Evolutionary conservation across 2,797 vertebrate species (phyloP).

Genomic region (Lophotriccus pileatus): DNA sequence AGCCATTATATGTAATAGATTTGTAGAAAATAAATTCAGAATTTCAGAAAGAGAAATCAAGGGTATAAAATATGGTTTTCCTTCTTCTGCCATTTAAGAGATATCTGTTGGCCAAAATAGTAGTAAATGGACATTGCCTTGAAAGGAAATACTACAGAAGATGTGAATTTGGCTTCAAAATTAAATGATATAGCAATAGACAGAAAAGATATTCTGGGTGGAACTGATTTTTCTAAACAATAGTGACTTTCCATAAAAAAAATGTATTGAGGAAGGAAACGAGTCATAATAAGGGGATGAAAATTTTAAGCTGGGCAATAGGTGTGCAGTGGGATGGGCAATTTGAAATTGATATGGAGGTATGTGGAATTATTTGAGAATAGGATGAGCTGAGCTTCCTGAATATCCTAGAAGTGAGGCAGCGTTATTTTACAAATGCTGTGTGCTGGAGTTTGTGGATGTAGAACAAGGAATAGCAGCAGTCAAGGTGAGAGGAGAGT

Average conservation of each 20-base stretch:
- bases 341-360: neutral
- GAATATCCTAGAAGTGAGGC: neutral
- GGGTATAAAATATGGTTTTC: neutral
- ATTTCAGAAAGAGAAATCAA: neutral
- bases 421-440: neutral
- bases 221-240: slow-evolving; percentile 7
- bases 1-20: neutral
- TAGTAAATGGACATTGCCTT: neutral
- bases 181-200: neutral
- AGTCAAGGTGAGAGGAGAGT: slow-evolving; percentile 30
- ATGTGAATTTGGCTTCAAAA: neutral
- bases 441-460: neutral
- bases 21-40: slow-evolving; percentile 1
- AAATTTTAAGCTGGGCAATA: neutral
- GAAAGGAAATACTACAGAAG: neutral
- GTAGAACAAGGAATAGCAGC: neutral
- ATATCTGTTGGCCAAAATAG: neutral
- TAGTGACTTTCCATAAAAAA: neutral
- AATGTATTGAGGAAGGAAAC: neutral
- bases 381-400: neutral
- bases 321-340: neutral
- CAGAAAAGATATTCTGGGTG: neutral
- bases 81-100: neutral
- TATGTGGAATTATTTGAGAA: neutral
- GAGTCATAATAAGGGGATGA: neutral